Evolutionary conservation across 2,113 vertebrate genomes (phyloP).

Genomic region (Cebus imitator): DNA sequence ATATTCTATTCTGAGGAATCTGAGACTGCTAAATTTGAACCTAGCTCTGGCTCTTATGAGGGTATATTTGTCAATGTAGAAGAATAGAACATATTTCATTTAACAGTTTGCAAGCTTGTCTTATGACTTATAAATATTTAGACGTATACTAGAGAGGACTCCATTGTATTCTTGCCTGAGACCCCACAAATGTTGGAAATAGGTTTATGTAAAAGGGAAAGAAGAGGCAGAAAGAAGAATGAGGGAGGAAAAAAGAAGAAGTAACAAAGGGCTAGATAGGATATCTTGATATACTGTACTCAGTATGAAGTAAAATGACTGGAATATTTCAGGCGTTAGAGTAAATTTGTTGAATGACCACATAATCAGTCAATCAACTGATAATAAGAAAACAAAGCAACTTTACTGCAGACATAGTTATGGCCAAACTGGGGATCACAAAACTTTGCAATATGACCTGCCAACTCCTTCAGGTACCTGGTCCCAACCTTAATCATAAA

Average conservation of each 20-base stretch:
- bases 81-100: background rate
- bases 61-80: background rate
- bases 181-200: background rate
- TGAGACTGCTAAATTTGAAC: slow-evolving; percentile 15
- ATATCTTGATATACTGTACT: background rate
- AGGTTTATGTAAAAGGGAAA: background rate
- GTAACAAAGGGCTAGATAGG: background rate
- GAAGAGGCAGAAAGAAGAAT: background rate
- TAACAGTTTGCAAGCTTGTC: background rate
- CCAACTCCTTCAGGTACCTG: background rate
- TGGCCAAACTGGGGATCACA: background rate
- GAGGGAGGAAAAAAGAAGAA: background rate
- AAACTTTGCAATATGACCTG: background rate
- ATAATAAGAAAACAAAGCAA: slow-evolving; percentile 8
- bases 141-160: background rate
- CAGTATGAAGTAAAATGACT: background rate
- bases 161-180: background rate
- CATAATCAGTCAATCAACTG: background rate
- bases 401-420: background rate
- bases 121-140: background rate
- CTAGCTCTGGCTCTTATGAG: background rate
- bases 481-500: background rate
- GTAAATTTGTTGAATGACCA: background rate
- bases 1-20: background rate
- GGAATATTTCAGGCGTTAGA: background rate